Base-by-base conservation (phyloP, 2,888 invertebrate species). In the Mesopsocus fuscifrons region DNA sequence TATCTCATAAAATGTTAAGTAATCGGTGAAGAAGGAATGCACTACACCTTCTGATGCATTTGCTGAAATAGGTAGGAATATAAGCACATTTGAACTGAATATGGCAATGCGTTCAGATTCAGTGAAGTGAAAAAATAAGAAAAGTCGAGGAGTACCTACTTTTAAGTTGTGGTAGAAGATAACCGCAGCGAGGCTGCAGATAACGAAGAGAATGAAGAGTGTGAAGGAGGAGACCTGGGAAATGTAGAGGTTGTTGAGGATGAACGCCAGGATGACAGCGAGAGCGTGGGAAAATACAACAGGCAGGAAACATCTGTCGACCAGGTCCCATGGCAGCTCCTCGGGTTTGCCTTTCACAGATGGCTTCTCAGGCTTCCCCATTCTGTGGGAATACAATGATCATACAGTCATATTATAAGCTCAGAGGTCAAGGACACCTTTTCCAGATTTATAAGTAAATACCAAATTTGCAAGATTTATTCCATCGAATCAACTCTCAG, bases 281-380 rank as follows among this genome's bases (percentile, higher is more conserved):
- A 77, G 69, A 3, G 81, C 83, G 59, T 84, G 83, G 56, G 83
- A 83, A 59, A 83, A 74, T 48, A 83, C 67, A 46, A 82, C 68
- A 22, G 84, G 84, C 53, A 83, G 65, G 41, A 81, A 67, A 53
- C 82, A 77, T 32, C 84, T 66, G 59, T 79, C 79, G 46, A 69
- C 56, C 53, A 79, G 68, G 59, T 69, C 76, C 77, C 66, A 72
- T 44, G 57, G 59, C 45, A 60, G 55, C 48, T 55, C 56, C 49
- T 61, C 60, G 11, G 57, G 50, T 38, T 57, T 58, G 52, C 58
- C 57, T 17, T 38, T 38, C 18, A 20, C 38, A 13, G 15, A n/a
- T 20, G 38, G 38, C 20, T 38, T 38, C n/a, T 20, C 38, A 20
- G 38, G 38, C 11, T 38, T 38, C 38, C 38, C 38, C 38, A 38